Conservation (phyloP, 1,140 invertebrate genomes). For the Lutraria rhynchaena region DNA sequence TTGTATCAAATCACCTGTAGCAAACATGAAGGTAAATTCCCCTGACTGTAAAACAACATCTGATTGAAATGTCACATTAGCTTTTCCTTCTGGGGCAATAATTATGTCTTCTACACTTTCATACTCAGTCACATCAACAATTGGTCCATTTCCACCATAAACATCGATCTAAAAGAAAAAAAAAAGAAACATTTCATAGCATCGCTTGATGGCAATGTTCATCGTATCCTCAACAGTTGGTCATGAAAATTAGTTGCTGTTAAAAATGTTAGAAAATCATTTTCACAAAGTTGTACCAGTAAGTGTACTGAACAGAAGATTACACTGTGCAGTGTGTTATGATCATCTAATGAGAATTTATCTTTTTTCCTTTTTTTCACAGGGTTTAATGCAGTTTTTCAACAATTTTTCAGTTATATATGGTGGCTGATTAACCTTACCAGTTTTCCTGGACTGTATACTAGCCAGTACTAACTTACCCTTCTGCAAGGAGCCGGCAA, state of each 20-base stretch:
- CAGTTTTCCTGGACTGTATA: no score
- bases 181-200: no score
- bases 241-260: neutral
- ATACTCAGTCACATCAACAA: neutral
- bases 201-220: no score
- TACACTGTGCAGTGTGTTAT: neutral
- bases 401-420: no score
- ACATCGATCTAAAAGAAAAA: no score
- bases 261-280: neutral
- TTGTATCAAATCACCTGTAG: neutral
- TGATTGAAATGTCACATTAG: slow-evolving; percentile 4
- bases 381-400: no score
- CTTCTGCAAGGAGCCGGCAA: no score
- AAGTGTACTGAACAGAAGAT: neutral
- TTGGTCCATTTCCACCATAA: neutral
- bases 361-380: no score
- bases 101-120: neutral
- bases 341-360: neutral
- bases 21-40: neutral
- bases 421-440: no score
- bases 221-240: neutral
- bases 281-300: neutral
- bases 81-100: neutral
- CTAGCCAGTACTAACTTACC: no score
- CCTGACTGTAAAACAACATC: slow-evolving; percentile 13